phyloP scores from a whole-genome alignment of 2,888 invertebrate genomes.

The Lordiphosa andalusiaca region DNA sequence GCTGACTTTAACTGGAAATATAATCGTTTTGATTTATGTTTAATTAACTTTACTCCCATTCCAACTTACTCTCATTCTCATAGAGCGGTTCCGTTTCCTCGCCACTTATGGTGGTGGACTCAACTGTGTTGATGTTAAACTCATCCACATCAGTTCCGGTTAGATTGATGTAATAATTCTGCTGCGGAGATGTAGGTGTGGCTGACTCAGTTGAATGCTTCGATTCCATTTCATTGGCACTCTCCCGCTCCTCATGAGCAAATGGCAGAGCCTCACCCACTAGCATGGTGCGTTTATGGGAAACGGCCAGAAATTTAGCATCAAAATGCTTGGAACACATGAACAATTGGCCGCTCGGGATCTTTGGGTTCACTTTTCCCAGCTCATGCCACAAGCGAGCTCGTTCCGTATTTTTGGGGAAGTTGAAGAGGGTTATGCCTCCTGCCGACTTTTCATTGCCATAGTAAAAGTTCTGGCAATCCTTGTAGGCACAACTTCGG shows the following conservation, averaged over 20 bases:
- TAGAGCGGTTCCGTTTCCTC: neutral
- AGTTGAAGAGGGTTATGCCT: slow-evolving; percentile 63
- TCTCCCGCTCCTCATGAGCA: slow-evolving; percentile 33
- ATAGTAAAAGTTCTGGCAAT: slow-evolving; percentile 54
- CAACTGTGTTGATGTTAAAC: slow-evolving; percentile 40
- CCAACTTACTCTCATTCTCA: slow-evolving; percentile 2
- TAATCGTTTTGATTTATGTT: neutral
- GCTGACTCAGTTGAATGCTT: neutral
- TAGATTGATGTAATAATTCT: slow-evolving; percentile 41
- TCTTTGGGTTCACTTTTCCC: slow-evolving; percentile 53
- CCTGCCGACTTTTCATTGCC: slow-evolving; percentile 21
- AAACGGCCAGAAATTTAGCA: slow-evolving; percentile 55
- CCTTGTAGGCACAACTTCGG: slow-evolving; percentile 61
- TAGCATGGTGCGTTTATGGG: slow-evolving; percentile 62
- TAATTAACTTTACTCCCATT: too few species aligned
- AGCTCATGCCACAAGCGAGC: slow-evolving; percentile 61
- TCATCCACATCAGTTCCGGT: slow-evolving; percentile 28
- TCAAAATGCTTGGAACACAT: slow-evolving; percentile 78
- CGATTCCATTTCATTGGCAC: neutral
- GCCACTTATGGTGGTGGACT: slow-evolving; percentile 28
- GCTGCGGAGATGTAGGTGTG: slow-evolving; percentile 19
- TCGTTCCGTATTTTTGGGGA: slow-evolving; percentile 70
- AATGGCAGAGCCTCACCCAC: slow-evolving; percentile 69
- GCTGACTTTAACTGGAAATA: slow-evolving; percentile 25
- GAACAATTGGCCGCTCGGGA: slow-evolving; percentile 38